Evolutionary conservation across 2,888 invertebrate genomes (phyloP).

Genomic region (Rhogogaster chlorosoma): DNA sequence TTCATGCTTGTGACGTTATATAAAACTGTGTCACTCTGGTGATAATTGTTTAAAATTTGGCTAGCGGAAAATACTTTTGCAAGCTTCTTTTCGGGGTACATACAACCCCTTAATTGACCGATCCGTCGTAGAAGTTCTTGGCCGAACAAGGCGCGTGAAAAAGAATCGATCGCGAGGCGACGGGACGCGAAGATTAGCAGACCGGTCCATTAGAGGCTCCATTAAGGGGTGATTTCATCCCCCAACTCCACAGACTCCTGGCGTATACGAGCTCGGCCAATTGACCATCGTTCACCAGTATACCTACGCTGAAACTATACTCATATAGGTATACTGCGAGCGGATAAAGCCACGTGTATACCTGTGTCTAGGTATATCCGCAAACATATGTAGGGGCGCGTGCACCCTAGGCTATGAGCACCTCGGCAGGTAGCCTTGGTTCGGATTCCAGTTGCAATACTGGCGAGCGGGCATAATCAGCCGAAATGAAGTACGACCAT

Average conservation of each 20-base stretch:
- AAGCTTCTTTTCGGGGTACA: not conserved
- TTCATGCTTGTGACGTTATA: too few species aligned
- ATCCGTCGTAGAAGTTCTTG: constrained; percentile 1
- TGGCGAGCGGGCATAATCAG: constrained; percentile 66
- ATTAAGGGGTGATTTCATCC: constrained; percentile 49
- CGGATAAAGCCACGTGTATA: not conserved
- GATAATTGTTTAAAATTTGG: not conserved
- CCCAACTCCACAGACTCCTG: not conserved
- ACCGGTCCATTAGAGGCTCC: constrained; percentile 71
- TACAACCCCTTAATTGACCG: not conserved
- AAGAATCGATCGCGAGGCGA: constrained; percentile 39
- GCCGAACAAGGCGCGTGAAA: not conserved
- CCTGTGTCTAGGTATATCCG: not conserved
- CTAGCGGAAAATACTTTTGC: not conserved
- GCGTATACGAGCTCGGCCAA: not conserved
- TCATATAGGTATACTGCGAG: not conserved
- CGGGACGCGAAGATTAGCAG: constrained; percentile 67
- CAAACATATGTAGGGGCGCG: not conserved
- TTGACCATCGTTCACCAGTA: constrained; percentile 36
- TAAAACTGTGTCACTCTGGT: not conserved
- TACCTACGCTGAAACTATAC: not conserved
- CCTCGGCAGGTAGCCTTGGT: constrained; percentile 39
- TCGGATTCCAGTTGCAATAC: not conserved
- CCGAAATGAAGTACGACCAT: constrained; percentile 72
- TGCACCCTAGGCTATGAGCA: constrained; percentile 17